Evolutionary conservation across 2,888 invertebrate genomes (phyloP).

Genomic region (Stenichneumon culpator): DNA sequence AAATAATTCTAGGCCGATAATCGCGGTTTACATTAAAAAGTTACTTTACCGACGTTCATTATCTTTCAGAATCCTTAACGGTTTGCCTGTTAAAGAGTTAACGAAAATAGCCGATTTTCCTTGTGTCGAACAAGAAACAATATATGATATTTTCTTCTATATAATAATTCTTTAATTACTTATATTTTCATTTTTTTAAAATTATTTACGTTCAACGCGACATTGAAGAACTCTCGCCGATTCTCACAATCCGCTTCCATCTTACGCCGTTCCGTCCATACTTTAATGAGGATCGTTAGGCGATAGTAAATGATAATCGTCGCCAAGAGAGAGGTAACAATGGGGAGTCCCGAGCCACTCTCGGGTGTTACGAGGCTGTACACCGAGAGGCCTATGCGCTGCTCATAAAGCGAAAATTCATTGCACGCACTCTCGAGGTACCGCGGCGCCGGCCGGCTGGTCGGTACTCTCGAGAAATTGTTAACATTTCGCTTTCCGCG

Average conservation of each 20-base stretch:
- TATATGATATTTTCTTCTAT: too few relatives aligned
- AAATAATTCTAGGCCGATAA: too few relatives aligned
- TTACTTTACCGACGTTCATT: too few relatives aligned
- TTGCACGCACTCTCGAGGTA: conserved; percentile 56
- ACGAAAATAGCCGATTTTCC: too few relatives aligned
- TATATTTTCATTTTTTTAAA: neutral
- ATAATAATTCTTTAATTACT: neutral
- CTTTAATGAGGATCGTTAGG: conserved; percentile 44
- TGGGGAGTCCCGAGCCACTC: conserved; percentile 42
- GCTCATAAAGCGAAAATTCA: conserved; percentile 54
- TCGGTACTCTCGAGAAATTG: conserved; percentile 53
- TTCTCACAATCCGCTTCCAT: conserved; percentile 6
- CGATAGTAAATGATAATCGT: conserved; percentile 55
- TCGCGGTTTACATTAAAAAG: too few relatives aligned
- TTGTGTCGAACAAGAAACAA: neutral
- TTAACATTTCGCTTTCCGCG: conserved; percentile 64
- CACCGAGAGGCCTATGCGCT: neutral
- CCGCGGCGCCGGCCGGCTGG: conserved; percentile 25
- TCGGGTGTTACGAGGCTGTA: conserved; percentile 33
- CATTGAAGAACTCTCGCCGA: neutral
- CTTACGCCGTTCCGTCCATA: conserved; percentile 4
- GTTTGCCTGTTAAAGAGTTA: too few relatives aligned
- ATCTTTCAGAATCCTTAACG: too few relatives aligned
- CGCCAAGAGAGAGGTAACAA: conserved; percentile 46
- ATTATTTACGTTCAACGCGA: neutral